Percentiles rank a stretch among this genome's conserved stretches.
Evolutionary conservation across 2,888 invertebrate species (phyloP).

Genomic region (Oithona nana): DNA sequence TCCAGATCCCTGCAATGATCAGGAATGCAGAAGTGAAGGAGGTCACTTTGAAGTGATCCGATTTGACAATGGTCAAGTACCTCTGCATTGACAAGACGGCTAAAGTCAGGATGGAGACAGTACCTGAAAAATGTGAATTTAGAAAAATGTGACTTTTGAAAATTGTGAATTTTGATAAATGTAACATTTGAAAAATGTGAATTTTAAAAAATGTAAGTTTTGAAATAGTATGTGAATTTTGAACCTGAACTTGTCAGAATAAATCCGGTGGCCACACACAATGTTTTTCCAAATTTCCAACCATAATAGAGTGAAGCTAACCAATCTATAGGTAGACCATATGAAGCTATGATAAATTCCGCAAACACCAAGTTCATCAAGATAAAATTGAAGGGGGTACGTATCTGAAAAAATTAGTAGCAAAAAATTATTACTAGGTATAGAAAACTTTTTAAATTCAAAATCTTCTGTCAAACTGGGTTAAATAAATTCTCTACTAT

Average conservation of each 20-base stretch:
- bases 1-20: background rate
- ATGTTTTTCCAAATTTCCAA: constrained; percentile 12
- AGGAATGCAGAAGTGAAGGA: background rate
- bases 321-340: constrained; percentile 11
- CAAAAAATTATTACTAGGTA: background rate
- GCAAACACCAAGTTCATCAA: constrained; percentile 10
- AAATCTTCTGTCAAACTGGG: background rate
- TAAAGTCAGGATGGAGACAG: background rate
- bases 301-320: background rate
- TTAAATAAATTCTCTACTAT: background rate
- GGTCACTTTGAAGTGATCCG: background rate
- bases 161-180: too few species aligned
- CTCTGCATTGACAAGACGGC: background rate
- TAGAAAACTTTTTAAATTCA: background rate
- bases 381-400: constrained; percentile 10
- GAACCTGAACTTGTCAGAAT: constrained; percentile 11
- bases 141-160: too few species aligned
- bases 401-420: constrained; percentile 3
- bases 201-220: too few species aligned
- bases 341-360: background rate
- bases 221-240: background rate
- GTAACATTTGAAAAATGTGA: too few species aligned
- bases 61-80: background rate
- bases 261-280: constrained; percentile 5
- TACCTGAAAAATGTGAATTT: too few species aligned